Conservation (phyloP, 2,888 invertebrate species). For the Hypselothyrea guttata region DNA sequence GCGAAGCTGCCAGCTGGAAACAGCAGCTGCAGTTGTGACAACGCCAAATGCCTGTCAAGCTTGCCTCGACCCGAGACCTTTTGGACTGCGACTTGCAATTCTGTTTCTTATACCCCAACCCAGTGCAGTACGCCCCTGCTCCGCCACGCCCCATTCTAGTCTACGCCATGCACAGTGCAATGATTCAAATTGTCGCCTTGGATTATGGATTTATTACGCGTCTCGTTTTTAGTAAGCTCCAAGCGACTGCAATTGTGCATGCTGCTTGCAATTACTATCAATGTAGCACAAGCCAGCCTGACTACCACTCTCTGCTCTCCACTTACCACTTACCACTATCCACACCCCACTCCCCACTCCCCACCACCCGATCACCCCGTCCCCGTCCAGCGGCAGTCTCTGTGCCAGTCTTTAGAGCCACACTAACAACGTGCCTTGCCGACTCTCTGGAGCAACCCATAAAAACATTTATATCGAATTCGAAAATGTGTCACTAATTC, state of each 20-base stretch:
- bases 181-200: constrained; percentile 77
- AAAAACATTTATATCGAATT: constrained; percentile 53
- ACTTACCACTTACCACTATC: too few relatives aligned
- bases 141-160: neutral
- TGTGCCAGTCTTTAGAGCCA: constrained; percentile 2
- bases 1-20: constrained; percentile 28
- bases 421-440: neutral
- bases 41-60: constrained; percentile 43
- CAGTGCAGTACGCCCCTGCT: neutral
- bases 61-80: constrained; percentile 37
- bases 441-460: constrained; percentile 21
- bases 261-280: constrained; percentile 74
- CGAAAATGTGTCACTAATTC: constrained; percentile 72
- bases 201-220: constrained; percentile 77
- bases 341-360: neutral
- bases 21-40: constrained; percentile 48
- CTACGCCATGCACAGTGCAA: constrained; percentile 61
- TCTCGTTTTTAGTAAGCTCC: constrained; percentile 69
- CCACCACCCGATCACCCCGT: neutral
- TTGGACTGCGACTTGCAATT: constrained; percentile 7
- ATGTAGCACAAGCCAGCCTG: constrained; percentile 41
- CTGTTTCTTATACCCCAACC: neutral
- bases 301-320: constrained; percentile 9
- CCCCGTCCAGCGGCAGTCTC: neutral
- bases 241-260: constrained; percentile 73